Conservation (phyloP, 1,140 invertebrate species). For the Oppia nitens region DNA sequence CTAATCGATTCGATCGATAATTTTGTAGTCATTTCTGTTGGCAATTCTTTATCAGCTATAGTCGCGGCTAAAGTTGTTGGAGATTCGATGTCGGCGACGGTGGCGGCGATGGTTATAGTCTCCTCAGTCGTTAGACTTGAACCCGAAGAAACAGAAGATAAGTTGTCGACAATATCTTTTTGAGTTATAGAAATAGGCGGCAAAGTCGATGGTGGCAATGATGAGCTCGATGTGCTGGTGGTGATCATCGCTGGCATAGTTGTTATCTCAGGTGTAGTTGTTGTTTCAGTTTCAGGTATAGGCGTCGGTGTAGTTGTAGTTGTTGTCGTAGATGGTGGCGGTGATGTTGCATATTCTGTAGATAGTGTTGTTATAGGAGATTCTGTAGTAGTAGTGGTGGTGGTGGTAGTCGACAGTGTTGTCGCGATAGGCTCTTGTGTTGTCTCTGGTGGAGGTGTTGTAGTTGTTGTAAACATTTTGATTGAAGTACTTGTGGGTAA, state of each 20-base stretch:
- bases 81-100: too few species aligned
- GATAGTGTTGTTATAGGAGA: constrained; percentile 6
- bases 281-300: neutral
- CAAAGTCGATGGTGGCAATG: neutral
- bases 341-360: neutral
- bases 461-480: neutral
- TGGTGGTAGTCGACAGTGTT: neutral
- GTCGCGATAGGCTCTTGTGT: neutral
- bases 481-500: neutral
- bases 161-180: too few species aligned
- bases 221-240: neutral
- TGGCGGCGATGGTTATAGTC: too few species aligned
- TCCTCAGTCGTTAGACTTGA: too few species aligned
- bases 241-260: neutral
- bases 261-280: constrained; percentile 5
- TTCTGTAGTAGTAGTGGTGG: neutral
- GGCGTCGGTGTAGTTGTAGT: neutral
- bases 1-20: too few species aligned
- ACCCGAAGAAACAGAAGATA: too few species aligned
- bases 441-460: neutral
- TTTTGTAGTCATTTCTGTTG: too few species aligned
- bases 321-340: neutral
- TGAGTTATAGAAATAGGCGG: too few species aligned
- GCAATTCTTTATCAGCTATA: too few species aligned
- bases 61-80: too few species aligned